These are phyloP conservation scores for Oegoconia quadripuncta DNA, from an alignment of 2,888 invertebrate species.

Conservation along the genomic window DNA sequence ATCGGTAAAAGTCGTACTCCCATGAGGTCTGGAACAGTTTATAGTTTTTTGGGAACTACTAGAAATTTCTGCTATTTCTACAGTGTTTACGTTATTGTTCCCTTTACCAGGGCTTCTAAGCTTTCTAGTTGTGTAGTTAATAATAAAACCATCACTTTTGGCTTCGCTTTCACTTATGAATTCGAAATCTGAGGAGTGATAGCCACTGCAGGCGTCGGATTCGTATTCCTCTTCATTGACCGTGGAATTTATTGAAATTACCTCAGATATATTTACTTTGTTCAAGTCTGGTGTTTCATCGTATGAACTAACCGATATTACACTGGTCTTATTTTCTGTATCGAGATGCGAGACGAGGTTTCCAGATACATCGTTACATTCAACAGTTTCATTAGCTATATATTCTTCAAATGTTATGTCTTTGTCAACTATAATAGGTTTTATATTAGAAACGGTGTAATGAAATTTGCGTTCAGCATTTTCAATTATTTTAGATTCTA, in stretches of 20 bases:
- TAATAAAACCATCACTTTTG: constrained; percentile 27
- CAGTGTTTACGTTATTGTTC: background rate
- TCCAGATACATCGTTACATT: no score
- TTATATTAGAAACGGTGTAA: no score
- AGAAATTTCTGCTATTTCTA: background rate
- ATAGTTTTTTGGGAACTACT: constrained; percentile 5
- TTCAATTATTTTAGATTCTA: no score
- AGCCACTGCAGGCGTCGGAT: constrained; percentile 30
- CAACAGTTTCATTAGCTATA: no score
- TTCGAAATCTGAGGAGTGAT: constrained; percentile 63
- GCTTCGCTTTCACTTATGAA: constrained; percentile 59
- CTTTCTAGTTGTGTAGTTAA: constrained; percentile 14
- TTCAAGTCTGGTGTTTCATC: no score
- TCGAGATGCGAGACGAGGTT: no score
- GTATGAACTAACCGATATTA: constrained; percentile 8
- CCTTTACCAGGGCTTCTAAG: background rate
- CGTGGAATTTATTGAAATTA: constrained; percentile 2
- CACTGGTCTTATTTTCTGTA: constrained; percentile 7
- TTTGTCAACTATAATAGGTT: no score
- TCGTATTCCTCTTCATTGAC: constrained; percentile 15
- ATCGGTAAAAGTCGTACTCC: no score
- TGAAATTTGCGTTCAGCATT: no score
- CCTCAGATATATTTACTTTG: background rate
- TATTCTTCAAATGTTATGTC: no score
- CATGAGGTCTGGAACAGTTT: background rate